Evolutionary conservation across 2,113 vertebrate species (phyloP).

Genomic region (Salvelinus alpinus): DNA sequence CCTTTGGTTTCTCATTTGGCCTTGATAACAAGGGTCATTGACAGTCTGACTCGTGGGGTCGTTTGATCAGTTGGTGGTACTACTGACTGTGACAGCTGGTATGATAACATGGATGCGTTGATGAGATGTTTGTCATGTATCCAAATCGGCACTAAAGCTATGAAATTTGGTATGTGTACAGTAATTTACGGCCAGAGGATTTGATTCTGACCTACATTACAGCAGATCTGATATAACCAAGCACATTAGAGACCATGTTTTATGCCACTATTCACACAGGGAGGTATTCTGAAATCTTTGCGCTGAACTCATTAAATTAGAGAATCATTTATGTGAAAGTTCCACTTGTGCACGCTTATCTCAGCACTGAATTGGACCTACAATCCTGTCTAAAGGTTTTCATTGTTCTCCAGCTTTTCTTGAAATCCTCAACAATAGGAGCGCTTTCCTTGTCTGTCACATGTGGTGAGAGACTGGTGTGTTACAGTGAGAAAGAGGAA

Average conservation of each 20-base stretch:
- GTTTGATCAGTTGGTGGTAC: background rate
- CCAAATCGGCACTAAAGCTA: background rate
- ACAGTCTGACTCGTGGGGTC: background rate
- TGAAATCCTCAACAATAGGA: background rate
- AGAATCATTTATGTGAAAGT: no score
- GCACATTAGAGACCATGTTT: background rate
- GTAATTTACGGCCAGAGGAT: no score
- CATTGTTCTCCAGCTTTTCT: background rate
- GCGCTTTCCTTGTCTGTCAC: background rate
- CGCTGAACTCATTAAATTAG: no score
- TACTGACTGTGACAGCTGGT: background rate
- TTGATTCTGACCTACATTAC: background rate
- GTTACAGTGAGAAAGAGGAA: constrained; percentile 52
- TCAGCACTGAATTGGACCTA: no score
- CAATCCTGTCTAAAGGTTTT: background rate
- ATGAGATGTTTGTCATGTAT: background rate
- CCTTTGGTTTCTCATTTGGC: constrained; percentile 33
- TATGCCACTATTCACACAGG: no score
- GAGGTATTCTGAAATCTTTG: no score
- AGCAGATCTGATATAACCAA: background rate
- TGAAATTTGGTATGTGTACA: background rate
- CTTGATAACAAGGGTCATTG: background rate
- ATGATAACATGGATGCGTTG: background rate
- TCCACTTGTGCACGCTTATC: no score
- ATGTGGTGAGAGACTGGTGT: constrained; percentile 15